These are phyloP conservation scores for Cathartes aura DNA, from an alignment of 2,113 vertebrate species.

Conservation along the genomic window DNA sequence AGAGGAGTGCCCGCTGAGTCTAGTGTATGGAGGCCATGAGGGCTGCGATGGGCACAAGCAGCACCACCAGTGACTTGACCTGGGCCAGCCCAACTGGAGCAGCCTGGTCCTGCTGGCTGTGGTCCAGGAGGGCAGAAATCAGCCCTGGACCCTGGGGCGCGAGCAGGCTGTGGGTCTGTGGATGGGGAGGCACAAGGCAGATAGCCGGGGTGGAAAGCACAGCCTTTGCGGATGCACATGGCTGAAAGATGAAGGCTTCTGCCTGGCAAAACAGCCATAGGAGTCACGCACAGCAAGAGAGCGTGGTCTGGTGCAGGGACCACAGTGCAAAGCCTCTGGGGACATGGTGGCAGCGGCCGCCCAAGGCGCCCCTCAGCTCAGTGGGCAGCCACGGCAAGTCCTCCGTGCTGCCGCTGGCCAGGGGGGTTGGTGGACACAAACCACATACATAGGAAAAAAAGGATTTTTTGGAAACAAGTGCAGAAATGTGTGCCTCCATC, in stretches of 20 bases:
- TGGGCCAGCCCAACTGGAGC: background rate
- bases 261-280: rapidly evolving
- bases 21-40: background rate
- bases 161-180: background rate
- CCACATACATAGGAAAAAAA: background rate
- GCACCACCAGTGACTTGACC: background rate
- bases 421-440: background rate
- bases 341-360: background rate
- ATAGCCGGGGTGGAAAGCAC: background rate
- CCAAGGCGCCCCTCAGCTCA: background rate
- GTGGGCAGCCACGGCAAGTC: background rate
- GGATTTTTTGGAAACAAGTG: background rate
- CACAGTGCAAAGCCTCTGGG: background rate
- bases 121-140: background rate
- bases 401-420: background rate
- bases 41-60: rapidly evolving
- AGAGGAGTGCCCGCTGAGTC: rapidly evolving
- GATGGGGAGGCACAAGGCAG: background rate
- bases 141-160: rapidly evolving
- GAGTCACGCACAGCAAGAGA: background rate
- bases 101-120: background rate
- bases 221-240: background rate
- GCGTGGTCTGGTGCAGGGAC: background rate
- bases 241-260: background rate
- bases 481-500: background rate